Percentiles rank a stretch among this genome's conserved stretches.
These are phyloP conservation scores for Baronia brevicornis DNA, from an alignment of 2,888 invertebrate genomes.

Conservation along the genomic window DNA sequence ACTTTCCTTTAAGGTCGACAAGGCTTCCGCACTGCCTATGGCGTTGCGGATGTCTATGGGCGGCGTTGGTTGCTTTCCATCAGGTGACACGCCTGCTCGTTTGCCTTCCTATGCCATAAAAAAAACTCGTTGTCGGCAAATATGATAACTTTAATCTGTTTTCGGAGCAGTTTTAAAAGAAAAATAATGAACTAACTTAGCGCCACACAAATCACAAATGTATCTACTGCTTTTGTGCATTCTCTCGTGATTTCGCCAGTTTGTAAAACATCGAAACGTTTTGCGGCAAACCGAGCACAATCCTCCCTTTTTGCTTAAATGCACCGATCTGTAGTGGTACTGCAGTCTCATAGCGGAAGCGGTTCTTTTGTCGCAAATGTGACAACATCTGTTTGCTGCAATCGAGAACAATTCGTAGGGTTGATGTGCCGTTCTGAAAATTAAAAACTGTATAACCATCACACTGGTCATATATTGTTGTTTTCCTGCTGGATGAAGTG, in stretches of 20 bases:
- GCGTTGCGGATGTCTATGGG: too few relatives aligned
- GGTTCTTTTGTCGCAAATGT: constrained; percentile 28
- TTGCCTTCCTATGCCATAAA: too few relatives aligned
- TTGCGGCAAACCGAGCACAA: constrained; percentile 34
- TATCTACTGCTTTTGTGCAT: constrained; percentile 25
- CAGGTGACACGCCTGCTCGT: too few relatives aligned
- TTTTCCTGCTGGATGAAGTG: too few relatives aligned
- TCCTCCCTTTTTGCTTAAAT: constrained; percentile 40
- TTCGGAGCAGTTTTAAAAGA: too few relatives aligned
- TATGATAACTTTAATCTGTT: too few relatives aligned
- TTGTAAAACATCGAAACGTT: constrained; percentile 24
- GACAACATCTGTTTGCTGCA: constrained; percentile 26
- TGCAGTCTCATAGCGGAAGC: constrained; percentile 25
- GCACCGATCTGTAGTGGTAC: constrained; percentile 44
- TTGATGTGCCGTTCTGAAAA: constrained; percentile 17
- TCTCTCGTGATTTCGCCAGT: constrained; percentile 35
- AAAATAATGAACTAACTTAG: constrained; percentile 29
- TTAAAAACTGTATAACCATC: not conserved
- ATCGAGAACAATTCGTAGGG: constrained; percentile 15
- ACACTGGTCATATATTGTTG: not conserved
- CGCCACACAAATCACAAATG: constrained; percentile 41
- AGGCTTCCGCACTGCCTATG: too few relatives aligned
- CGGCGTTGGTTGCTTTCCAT: too few relatives aligned
- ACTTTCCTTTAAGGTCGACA: too few relatives aligned
- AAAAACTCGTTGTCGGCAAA: too few relatives aligned